These are phyloP conservation scores for Pungitius pungitius DNA, from an alignment of 2,113 vertebrate genomes.

Conservation along the genomic window DNA sequence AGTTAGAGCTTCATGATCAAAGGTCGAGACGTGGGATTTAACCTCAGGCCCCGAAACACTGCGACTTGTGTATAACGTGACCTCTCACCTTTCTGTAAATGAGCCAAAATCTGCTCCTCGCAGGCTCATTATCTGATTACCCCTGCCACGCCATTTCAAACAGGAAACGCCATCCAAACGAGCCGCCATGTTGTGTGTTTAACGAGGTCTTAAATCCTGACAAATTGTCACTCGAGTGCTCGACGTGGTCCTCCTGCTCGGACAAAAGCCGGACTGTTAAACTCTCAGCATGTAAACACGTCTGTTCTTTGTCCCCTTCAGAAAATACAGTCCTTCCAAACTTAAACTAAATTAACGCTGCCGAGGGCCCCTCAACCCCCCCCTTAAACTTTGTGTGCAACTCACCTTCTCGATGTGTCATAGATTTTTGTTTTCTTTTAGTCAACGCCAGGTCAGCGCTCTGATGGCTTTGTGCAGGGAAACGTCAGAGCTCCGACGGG, in stretches of 20 bases:
- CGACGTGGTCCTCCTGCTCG: slow-evolving; percentile 16
- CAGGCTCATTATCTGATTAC: slow-evolving; percentile 67
- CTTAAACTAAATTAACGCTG: slow-evolving; percentile 12
- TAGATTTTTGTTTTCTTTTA: slow-evolving; percentile 16
- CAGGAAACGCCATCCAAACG: slow-evolving; percentile 54
- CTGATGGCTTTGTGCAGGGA: slow-evolving; percentile 1
- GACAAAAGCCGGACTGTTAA: slow-evolving; percentile 46
- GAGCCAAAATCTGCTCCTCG: slow-evolving; percentile 58
- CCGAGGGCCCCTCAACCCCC: slow-evolving; percentile 8
- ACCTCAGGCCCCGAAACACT: slow-evolving; percentile 51
- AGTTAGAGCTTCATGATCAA: slow-evolving; percentile 38
- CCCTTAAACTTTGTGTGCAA: slow-evolving; percentile 36
- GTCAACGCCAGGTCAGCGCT: slow-evolving; percentile 7
- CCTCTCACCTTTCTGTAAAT: slow-evolving; percentile 53
- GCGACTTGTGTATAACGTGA: slow-evolving; percentile 47
- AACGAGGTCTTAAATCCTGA: slow-evolving; percentile 53
- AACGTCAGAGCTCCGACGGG: not conserved
- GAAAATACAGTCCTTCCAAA: slow-evolving; percentile 33
- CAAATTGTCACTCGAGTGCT: slow-evolving; percentile 57
- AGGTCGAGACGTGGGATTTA: slow-evolving; percentile 46
- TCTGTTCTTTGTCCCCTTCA: slow-evolving; percentile 15
- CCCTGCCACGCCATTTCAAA: slow-evolving; percentile 46
- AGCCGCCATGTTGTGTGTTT: slow-evolving; percentile 45
- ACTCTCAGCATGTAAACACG: slow-evolving; percentile 45
- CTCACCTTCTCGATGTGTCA: slow-evolving; percentile 46